Conservation (phyloP, 2,888 invertebrate genomes). For the Psylliodes chrysocephalus region DNA sequence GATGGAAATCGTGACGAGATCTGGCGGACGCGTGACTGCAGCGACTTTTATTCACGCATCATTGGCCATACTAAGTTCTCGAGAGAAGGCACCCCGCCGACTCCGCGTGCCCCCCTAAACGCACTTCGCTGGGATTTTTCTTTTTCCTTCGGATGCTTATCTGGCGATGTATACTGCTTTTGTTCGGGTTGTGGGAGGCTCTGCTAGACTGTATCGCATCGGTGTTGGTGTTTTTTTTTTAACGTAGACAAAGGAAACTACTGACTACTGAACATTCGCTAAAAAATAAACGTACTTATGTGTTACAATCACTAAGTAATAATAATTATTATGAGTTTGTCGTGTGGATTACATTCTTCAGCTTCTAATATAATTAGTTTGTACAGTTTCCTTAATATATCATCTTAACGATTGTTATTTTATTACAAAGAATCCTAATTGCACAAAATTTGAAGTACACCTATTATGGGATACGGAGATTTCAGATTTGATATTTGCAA, state of each 20-base stretch:
- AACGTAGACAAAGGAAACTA: conserved; percentile 1
- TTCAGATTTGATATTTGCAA: too few species aligned
- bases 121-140: conserved; percentile 29
- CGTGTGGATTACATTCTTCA: too few species aligned
- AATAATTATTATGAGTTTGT: too few species aligned
- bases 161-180: conserved; percentile 32
- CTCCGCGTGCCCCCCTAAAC: conserved; percentile 23
- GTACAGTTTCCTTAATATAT: too few species aligned
- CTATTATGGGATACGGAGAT: too few species aligned
- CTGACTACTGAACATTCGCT: too few species aligned
- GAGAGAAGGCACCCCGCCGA: conserved; percentile 11
- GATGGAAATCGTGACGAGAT: conserved; percentile 51
- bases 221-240: conserved; percentile 2
- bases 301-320: too few species aligned
- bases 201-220: conserved; percentile 26
- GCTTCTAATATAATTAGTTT: too few species aligned
- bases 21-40: conserved; percentile 53
- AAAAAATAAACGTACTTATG: too few species aligned
- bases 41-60: conserved; percentile 54
- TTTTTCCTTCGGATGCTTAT: conserved; percentile 24
- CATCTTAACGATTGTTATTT: too few species aligned
- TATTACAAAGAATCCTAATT: too few species aligned
- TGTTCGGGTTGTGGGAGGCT: conserved; percentile 31
- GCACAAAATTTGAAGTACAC: too few species aligned
- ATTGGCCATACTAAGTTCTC: conserved; percentile 48